Evolutionary conservation across 1,140 invertebrate genomes (phyloP), one percentile per base, ranked within the genome.

Genomic region (Brachionus calyciflorus): DNA sequence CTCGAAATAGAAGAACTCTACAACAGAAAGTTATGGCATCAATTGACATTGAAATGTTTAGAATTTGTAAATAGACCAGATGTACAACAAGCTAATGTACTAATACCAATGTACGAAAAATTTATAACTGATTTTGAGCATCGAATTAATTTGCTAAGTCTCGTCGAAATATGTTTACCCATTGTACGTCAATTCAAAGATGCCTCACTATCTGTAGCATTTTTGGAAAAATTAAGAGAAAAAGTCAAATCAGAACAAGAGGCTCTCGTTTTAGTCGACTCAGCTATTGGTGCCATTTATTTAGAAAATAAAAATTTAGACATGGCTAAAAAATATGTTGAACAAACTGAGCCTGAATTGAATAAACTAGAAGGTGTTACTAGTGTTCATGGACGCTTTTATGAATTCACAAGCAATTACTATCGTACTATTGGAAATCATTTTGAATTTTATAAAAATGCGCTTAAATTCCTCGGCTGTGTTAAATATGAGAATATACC

Each of bases 101-200:
- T 96, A 0, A 88, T 86, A 12, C 80, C 81, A 77, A 85, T 97
- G 10, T 98, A 97, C 84, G 90, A 90, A 80, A 93, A 93, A 81
- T 96, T 97, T 82, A 87, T 98, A 53, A 89, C 90, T 57, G 92
- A 92, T 53, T 95, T 97, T 87, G 94, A 98, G 86, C 96, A 91
- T 82, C 95, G 94, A 84, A 95, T 98, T 73, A 97, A 96, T 85
- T 92, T 92, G 1, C 85, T 97, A 57, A 92, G 93, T 0, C 84
- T 97, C 57, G 91, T 95, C 30, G 93, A 97, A 87, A 93, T 97
- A 75, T 83, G 91, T 5, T 89, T 91, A 0, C 87, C 89, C 78
- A 88, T 96, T 9, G 88, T 93, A 12, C 89, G 90, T 77, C 92
- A 96, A 80, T 68, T 79, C 80, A 84, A 86, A 80, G 89, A 93